Evolutionary conservation across 2,888 invertebrate species (phyloP), one percentile per base, ranked within the genome.

Genomic region (Osedax frankpressi): DNA sequence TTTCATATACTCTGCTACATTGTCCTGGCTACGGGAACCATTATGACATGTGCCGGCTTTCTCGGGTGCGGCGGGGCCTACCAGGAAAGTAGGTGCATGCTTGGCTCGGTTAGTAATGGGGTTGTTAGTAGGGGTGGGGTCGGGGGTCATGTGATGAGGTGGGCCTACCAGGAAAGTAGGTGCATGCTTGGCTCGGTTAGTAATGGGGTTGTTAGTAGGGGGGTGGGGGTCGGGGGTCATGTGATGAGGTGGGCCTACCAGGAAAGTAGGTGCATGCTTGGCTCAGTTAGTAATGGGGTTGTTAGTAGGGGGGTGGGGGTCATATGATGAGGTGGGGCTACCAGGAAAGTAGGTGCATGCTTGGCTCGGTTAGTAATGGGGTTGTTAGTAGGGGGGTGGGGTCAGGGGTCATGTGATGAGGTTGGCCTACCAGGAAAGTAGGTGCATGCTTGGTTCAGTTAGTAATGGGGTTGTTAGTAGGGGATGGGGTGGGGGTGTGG

Each of bases 381-480:
- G n/a, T n/a, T n/a, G n/a, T n/a, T n/a, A n/a, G n/a, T n/a, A n/a
- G n/a, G n/a, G n/a, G n/a, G n/a, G 87, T 90, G 30, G 91, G 60
- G 88, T 91, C 27, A 89, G 90, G n/a, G 89, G 90, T 81, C 86
- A 91, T 70, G 92, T 92, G 74, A 91, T 91, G 81, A 90, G 89
- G 80, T 91, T 91, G 69, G 90, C 91, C 2, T 87, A 89, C 77
- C 88, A 88, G 79, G 89, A 90, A 84, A 90, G 90, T 2, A 89
- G 89, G 79, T 90, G 90, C 83, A 88, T 90, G 85, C 87, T 92
- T 59, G 87, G 89, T 76, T 87, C 88, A 79, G 90, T 90, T 85
- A 87, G 88, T 85, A 71, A 44, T n/a, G n/a, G n/a, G n/a, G n/a
- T n/a, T n/a, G n/a, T n/a, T n/a, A n/a, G n/a, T n/a, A n/a, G n/a